Conservation (phyloP, 1,140 invertebrate genomes). For the Philotrypesis tridentata region DNA sequence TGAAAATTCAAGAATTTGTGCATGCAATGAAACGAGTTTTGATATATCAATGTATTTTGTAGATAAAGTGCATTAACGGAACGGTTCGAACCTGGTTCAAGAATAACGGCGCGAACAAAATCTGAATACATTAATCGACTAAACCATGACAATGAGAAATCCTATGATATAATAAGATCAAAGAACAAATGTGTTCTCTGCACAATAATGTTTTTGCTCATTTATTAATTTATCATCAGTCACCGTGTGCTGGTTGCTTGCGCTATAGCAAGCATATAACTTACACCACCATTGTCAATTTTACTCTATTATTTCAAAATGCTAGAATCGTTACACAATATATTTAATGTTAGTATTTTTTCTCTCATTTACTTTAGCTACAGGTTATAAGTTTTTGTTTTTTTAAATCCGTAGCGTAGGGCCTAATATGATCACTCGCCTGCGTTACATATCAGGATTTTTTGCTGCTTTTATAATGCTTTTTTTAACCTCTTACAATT, state of each 20-base stretch:
- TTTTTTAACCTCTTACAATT: slow-evolving; percentile 14
- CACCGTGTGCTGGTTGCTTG: neutral
- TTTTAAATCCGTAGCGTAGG: slow-evolving; percentile 21
- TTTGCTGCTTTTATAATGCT: neutral
- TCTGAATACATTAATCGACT: neutral
- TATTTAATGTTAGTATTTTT: slow-evolving; percentile 4
- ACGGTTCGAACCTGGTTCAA: slow-evolving; percentile 12
- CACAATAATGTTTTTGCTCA: neutral
- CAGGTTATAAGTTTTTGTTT: slow-evolving; percentile 12
- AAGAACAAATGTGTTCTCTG: no score
- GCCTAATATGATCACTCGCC: slow-evolving; percentile 7
- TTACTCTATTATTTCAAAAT: neutral
- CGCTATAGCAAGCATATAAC: no score
- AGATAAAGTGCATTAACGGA: neutral
- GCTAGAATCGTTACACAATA: slow-evolving; percentile 23
- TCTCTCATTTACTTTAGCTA: slow-evolving; percentile 6
- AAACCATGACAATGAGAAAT: neutral
- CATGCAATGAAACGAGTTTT: neutral
- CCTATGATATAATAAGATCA: neutral
- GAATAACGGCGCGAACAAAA: neutral
- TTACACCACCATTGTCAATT: neutral
- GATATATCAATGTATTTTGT: neutral
- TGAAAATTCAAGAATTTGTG: neutral
- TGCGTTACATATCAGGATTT: neutral
- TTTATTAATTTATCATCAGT: slow-evolving; percentile 1